Percentiles rank a stretch among this genome's conserved stretches.
Conservation (phyloP, 2,797 vertebrate genomes). For the Acrossocheilus fasciatus region DNA sequence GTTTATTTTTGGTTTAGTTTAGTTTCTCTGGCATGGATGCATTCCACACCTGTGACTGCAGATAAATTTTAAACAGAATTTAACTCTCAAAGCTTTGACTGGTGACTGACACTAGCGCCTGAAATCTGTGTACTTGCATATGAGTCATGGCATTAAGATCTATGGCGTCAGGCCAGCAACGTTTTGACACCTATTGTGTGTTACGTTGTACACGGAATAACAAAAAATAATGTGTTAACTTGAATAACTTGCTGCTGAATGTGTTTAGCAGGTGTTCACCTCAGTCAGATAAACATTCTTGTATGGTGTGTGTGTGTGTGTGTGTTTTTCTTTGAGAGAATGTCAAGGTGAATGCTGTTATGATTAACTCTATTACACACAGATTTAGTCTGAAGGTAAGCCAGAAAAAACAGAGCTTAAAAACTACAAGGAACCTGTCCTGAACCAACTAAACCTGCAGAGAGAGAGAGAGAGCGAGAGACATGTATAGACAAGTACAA, state of each 20-base stretch:
- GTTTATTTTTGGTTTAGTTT: neutral
- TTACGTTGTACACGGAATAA: neutral
- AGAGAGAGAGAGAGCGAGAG: neutral
- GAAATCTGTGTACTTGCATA: neutral
- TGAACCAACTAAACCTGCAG: neutral
- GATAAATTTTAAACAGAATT: slow-evolving; percentile 5
- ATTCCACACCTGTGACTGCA: neutral
- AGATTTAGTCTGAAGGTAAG: slow-evolving; percentile 21
- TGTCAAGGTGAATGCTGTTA: slow-evolving; percentile 16
- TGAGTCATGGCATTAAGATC: slow-evolving; percentile 15
- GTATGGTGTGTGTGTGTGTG: neutral
- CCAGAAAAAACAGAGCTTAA: slow-evolving; percentile 9
- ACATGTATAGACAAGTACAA: slow-evolving; percentile 22
- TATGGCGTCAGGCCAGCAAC: neutral
- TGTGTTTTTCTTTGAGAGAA: slow-evolving; percentile 22
- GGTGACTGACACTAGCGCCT: slow-evolving; percentile 21
- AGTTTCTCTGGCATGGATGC: neutral
- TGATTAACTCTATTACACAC: slow-evolving; percentile 26
- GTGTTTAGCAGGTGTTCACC: slow-evolving; percentile 18
- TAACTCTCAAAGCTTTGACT: neutral
- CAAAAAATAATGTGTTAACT: neutral
- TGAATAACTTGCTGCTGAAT: slow-evolving; percentile 23
- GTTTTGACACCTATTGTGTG: slow-evolving; percentile 5
- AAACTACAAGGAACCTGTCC: slow-evolving; percentile 25
- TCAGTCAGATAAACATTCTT: neutral